Evolutionary conservation across 92 coral and sea anemone genomes (phyloP).

Genomic region (Ricordea florida): DNA sequence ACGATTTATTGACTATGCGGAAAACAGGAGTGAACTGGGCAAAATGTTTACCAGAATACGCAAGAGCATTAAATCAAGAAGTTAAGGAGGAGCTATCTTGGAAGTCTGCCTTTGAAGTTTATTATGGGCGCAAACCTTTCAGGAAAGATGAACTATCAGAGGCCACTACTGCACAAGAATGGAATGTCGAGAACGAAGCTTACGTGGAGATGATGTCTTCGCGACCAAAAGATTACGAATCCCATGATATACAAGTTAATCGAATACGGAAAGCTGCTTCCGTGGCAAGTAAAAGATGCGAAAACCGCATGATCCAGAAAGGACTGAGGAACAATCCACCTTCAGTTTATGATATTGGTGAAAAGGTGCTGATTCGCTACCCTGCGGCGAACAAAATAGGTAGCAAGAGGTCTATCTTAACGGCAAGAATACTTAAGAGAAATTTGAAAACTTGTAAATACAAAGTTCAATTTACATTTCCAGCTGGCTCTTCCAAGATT

Average conservation of each 20-base stretch:
- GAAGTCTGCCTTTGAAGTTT: too few relatives aligned
- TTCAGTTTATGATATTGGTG: conserved; percentile 23
- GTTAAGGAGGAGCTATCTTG: too few relatives aligned
- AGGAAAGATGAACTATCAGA: too few relatives aligned
- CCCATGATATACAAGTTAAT: too few relatives aligned
- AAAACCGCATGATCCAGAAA: neutral
- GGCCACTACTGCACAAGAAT: neutral
- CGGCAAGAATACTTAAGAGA: conserved; percentile 5
- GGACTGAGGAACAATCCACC: conserved; percentile 37
- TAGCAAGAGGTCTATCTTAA: conserved; percentile 18
- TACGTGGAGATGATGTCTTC: neutral
- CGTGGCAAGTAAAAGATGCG: too few relatives aligned
- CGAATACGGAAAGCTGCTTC: too few relatives aligned
- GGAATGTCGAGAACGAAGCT: too few relatives aligned
- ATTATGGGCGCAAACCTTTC: too few relatives aligned
- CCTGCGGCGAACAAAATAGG: conserved; percentile 27
- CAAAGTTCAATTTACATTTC: conserved; percentile 31
- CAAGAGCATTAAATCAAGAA: too few relatives aligned
- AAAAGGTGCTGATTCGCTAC: conserved; percentile 42
- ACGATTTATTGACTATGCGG: too few relatives aligned
- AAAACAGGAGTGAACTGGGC: too few relatives aligned
- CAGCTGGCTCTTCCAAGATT: conserved; percentile 16
- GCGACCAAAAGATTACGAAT: conserved; percentile 7
- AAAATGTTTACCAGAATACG: too few relatives aligned
- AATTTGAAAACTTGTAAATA: conserved; percentile 25